Evolutionary conservation across 2,888 invertebrate species (phyloP).

Genomic region (Dioctria rufipes): DNA sequence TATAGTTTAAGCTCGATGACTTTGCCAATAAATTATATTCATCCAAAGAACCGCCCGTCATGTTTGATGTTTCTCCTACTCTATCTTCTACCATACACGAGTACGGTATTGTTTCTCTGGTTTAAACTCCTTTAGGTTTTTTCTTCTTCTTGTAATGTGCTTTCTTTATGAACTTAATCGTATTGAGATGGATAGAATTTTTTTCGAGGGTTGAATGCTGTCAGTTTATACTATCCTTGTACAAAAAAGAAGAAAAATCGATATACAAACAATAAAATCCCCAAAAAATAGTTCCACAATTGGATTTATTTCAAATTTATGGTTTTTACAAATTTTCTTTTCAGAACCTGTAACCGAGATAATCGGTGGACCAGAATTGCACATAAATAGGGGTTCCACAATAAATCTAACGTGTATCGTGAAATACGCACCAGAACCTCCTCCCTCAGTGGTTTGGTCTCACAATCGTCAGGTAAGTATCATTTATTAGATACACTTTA

Average conservation of each 20-base stretch:
- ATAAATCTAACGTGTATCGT: constrained; percentile 91
- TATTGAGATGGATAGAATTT: too few relatives aligned
- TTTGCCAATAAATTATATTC: constrained; percentile 7
- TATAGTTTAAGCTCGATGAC: not conserved
- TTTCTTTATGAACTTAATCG: not conserved
- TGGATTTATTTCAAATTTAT: not conserved
- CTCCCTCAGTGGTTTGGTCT: constrained; percentile 87
- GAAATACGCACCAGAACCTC: constrained; percentile 87
- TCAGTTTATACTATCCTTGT: not conserved
- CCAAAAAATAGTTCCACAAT: not conserved
- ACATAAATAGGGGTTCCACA: constrained; percentile 89
- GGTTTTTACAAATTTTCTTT: constrained; percentile 60
- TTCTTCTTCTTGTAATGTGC: not conserved
- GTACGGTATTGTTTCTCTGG: not conserved
- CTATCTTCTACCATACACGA: not conserved
- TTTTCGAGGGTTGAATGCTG: not conserved
- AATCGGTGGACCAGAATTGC: constrained; percentile 85
- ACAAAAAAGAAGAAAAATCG: too few relatives aligned
- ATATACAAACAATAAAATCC: too few relatives aligned
- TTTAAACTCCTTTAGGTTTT: not conserved
- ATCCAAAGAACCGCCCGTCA: not conserved
- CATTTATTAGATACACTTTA: constrained; percentile 26
- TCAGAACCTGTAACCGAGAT: constrained; percentile 88
- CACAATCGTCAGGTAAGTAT: constrained; percentile 78
- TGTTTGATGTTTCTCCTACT: too few relatives aligned